These are phyloP conservation scores for Mormyrops attenuatus DNA, from an alignment of 2,797 vertebrate genomes.

Conservation along the genomic window DNA sequence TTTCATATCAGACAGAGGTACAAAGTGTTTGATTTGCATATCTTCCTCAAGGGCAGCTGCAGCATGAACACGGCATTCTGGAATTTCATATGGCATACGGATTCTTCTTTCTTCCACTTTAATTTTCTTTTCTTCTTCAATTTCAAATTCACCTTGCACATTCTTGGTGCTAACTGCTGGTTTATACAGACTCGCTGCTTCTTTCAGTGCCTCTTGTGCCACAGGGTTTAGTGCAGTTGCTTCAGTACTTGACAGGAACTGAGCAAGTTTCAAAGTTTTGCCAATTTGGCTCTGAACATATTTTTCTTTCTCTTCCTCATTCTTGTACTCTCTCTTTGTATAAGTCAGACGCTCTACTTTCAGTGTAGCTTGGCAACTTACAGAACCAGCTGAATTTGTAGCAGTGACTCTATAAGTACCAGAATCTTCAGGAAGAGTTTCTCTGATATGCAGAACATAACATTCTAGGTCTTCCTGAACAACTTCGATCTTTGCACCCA, in stretches of 20 bases:
- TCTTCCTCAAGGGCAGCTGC: slow-evolving; percentile 75
- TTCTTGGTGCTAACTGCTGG: slow-evolving; percentile 95
- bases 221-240: slow-evolving; percentile 78
- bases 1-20: slow-evolving; percentile 97
- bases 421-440: slow-evolving; percentile 90
- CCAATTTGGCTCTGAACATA: slow-evolving; percentile 87
- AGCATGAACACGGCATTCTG: slow-evolving; percentile 74
- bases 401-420: slow-evolving; percentile 93
- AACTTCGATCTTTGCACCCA: slow-evolving; percentile 80
- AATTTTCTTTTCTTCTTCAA: slow-evolving; percentile 72
- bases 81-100: slow-evolving; percentile 94
- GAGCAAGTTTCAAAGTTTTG: slow-evolving; percentile 93
- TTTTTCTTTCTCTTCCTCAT: slow-evolving; percentile 75
- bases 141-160: slow-evolving; percentile 87
- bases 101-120: slow-evolving; percentile 75
- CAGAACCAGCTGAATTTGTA: slow-evolving; percentile 85
- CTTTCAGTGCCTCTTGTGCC: slow-evolving; percentile 89
- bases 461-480: slow-evolving; percentile 86
- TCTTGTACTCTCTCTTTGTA: slow-evolving; percentile 84
- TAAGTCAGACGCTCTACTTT: slow-evolving; percentile 89
- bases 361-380: slow-evolving; percentile 85
- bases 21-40: slow-evolving; percentile 84
- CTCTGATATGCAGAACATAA: slow-evolving; percentile 83
- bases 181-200: slow-evolving; percentile 90
- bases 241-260: slow-evolving; percentile 78